These are phyloP conservation scores for Plagiodera versicolora DNA, from an alignment of 2,888 invertebrate genomes.

Conservation along the genomic window DNA sequence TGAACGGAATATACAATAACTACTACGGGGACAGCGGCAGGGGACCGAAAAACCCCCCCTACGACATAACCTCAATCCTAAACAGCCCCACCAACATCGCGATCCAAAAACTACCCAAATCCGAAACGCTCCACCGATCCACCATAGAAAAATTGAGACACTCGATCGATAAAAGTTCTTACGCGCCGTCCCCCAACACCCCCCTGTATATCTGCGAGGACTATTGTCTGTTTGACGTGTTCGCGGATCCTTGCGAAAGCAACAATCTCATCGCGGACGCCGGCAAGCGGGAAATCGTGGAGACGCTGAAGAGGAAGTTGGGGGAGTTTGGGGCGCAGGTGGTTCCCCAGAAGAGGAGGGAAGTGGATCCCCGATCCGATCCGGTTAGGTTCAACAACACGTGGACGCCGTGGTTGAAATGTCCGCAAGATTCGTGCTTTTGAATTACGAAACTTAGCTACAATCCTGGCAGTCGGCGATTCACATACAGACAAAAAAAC, in stretches of 20 bases:
- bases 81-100: constrained; percentile 42
- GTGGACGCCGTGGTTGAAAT: constrained; percentile 45
- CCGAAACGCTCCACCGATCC: constrained; percentile 17
- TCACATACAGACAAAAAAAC: no score
- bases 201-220: constrained; percentile 26
- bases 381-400: constrained; percentile 43
- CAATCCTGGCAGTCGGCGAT: no score
- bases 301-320: constrained; percentile 34
- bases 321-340: constrained; percentile 29
- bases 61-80: constrained; percentile 38
- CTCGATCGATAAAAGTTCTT: constrained; percentile 29
- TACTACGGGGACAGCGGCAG: constrained; percentile 43
- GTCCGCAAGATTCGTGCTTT: no score
- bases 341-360: constrained; percentile 37
- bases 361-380: constrained; percentile 40
- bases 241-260: constrained; percentile 49
- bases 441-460: no score
- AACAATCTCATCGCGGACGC: constrained; percentile 39
- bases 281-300: constrained; percentile 28
- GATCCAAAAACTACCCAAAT: constrained; percentile 32
- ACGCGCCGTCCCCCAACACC: constrained; percentile 12
- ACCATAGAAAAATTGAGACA: constrained; percentile 16
- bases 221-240: constrained; percentile 46
- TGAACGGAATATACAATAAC: constrained; percentile 36
- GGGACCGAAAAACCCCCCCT: constrained; percentile 34